A percentile compares a stretch with the other conserved stretches of the same genome.
phyloP scores from a whole-genome alignment of 2,797 vertebrate species.

The Tenualosa thibaudeaui region DNA sequence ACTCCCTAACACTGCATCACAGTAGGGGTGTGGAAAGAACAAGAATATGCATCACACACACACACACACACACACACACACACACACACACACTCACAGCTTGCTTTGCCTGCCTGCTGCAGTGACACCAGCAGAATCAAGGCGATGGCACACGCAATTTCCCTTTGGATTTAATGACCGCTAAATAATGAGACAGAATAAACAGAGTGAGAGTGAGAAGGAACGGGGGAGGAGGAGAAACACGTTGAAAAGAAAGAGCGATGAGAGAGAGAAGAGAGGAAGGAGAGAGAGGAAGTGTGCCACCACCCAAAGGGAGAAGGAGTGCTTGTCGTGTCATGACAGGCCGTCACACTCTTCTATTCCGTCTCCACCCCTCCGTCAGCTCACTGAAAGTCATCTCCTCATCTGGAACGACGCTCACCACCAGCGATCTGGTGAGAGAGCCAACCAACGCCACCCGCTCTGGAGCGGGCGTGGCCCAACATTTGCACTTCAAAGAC shows the following conservation, averaged over 20 bases:
- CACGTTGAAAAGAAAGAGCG: neutral
- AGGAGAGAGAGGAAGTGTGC: slow-evolving; percentile 38
- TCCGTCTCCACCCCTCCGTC: slow-evolving; percentile 42
- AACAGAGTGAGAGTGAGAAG: slow-evolving; percentile 17
- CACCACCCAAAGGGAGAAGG: slow-evolving; percentile 31
- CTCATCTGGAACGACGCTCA: slow-evolving; percentile 36
- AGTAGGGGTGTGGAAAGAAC: neutral
- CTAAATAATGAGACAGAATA: slow-evolving; percentile 69
- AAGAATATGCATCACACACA: neutral
- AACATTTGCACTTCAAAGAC: slow-evolving; percentile 50
- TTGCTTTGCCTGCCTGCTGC: neutral
- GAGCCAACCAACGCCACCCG: slow-evolving; percentile 7
- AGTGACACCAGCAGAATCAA: slow-evolving; percentile 62
- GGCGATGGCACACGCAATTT: slow-evolving; percentile 67
- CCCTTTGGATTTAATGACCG: slow-evolving; percentile 62
- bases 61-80: neutral
- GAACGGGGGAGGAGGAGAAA: neutral
- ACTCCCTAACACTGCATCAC: slow-evolving; percentile 1
- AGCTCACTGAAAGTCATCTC: slow-evolving; percentile 35
- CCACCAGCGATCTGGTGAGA: neutral
- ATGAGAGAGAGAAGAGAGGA: neutral
- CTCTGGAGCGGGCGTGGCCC: slow-evolving; percentile 8
- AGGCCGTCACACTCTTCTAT: slow-evolving; percentile 5
- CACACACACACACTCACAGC: neutral
- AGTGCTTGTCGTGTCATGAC: slow-evolving; percentile 25